Evolutionary conservation across 2,113 vertebrate genomes (phyloP).

Genomic region (Microcebus tavaratra): DNA sequence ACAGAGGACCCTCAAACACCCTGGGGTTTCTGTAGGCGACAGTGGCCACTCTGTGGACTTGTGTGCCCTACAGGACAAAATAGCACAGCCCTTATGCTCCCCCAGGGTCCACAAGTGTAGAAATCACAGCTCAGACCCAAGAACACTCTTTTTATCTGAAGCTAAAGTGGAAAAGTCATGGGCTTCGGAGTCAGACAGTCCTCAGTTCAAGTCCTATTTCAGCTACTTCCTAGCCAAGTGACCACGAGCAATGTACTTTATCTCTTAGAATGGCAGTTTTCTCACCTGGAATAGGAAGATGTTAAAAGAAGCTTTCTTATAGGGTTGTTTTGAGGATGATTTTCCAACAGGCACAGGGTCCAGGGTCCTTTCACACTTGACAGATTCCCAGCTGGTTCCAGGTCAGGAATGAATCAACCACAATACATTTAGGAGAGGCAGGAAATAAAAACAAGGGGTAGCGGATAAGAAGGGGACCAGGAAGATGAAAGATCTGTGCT

Average conservation of each 20-base stretch:
- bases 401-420: not conserved
- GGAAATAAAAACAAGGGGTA: not conserved
- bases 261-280: not conserved
- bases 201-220: not conserved
- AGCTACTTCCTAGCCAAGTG: not conserved
- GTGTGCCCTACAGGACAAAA: not conserved
- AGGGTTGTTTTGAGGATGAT: not conserved
- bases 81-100: not conserved
- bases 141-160: not conserved
- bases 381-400: not conserved
- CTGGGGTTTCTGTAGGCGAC: not conserved
- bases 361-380: not conserved
- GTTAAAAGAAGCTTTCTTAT: not conserved
- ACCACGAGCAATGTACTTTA: not conserved
- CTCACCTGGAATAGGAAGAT: not conserved
- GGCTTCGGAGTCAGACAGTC: not conserved
- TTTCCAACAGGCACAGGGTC: not conserved
- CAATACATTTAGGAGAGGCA: not conserved
- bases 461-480: not conserved
- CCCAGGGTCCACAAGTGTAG: not conserved
- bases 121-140: not conserved
- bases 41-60: not conserved
- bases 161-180: not conserved
- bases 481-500: not conserved
- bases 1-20: not conserved